phyloP scores from a whole-genome alignment of 2,888 invertebrate species.

The Dolichomitus sp. region DNA sequence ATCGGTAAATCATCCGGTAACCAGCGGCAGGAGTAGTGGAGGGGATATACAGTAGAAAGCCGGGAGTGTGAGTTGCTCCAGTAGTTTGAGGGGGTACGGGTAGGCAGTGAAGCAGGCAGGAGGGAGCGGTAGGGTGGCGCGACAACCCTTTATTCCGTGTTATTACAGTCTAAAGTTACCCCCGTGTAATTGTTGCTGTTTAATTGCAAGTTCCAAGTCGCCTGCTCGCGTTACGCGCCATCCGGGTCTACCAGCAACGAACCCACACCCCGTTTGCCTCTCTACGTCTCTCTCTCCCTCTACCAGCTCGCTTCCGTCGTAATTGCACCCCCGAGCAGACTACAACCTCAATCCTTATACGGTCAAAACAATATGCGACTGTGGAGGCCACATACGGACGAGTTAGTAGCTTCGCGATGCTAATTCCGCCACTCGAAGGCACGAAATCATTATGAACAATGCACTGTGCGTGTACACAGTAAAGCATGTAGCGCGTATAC shows the following conservation, averaged over 20 bases:
- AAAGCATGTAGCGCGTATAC: background rate
- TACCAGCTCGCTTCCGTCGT: constrained; percentile 24
- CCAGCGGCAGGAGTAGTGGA: constrained; percentile 73
- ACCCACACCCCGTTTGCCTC: constrained; percentile 65
- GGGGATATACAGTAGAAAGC: constrained; percentile 42
- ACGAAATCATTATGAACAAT: constrained; percentile 54
- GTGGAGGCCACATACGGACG: constrained; percentile 19
- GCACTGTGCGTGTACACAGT: background rate
- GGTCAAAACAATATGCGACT: constrained; percentile 56
- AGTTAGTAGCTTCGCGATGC: constrained; percentile 42
- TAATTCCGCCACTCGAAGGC: constrained; percentile 47
- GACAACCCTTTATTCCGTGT: constrained; percentile 86
- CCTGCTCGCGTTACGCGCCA: constrained; percentile 75
- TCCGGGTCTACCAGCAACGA: constrained; percentile 26
- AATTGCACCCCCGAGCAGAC: constrained; percentile 49
- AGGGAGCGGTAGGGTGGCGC: constrained; percentile 55
- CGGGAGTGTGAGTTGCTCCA: constrained; percentile 42
- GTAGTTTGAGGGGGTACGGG: constrained; percentile 32
- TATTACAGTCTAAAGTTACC: constrained; percentile 86
- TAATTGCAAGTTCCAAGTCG: constrained; percentile 86
- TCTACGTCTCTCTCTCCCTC: constrained; percentile 51
- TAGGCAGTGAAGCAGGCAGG: constrained; percentile 1
- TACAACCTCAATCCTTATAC: constrained; percentile 24
- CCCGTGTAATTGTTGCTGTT: constrained; percentile 86
- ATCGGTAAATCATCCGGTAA: constrained; percentile 86